Conservation (phyloP, 1,140 invertebrate species). For the Agraylea sexmaculata region DNA sequence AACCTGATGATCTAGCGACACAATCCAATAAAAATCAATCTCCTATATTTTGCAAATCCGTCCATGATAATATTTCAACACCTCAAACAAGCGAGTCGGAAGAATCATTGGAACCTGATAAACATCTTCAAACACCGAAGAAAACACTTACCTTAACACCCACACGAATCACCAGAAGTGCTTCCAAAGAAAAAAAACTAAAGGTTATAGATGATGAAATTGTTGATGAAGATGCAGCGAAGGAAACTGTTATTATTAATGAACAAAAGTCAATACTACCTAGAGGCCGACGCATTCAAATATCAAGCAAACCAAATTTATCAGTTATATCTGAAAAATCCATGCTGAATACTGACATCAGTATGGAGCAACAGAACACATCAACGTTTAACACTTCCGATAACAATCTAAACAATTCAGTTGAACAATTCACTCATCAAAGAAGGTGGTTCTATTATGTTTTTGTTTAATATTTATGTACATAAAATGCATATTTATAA, state of each 20-base stretch:
- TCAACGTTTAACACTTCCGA: background rate
- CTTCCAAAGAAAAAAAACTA: background rate
- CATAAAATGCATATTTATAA: constrained; percentile 1
- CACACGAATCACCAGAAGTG: too few relatives aligned
- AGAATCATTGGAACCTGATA: background rate
- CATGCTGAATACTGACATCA: constrained; percentile 22
- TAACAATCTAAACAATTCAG: constrained; percentile 5
- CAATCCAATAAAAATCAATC: background rate
- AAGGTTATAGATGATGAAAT: constrained; percentile 12
- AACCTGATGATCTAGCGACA: too few relatives aligned
- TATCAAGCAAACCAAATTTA: constrained; percentile 28
- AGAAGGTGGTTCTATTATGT: constrained; percentile 4
- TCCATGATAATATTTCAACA: constrained; percentile 4
- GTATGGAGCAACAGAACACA: constrained; percentile 7
- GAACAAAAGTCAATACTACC: background rate
- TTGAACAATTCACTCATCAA: background rate
- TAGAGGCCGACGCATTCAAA: constrained; percentile 24
- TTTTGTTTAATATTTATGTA: constrained; percentile 12
- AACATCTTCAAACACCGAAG: background rate
- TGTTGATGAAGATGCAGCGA: background rate
- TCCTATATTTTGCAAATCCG: background rate
- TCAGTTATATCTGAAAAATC: constrained; percentile 35
- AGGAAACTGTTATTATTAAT: background rate
- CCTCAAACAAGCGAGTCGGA: background rate
- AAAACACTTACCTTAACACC: background rate